phyloP scores from a whole-genome alignment of 2,797 vertebrate species.

The Holocentrus rufus region DNA sequence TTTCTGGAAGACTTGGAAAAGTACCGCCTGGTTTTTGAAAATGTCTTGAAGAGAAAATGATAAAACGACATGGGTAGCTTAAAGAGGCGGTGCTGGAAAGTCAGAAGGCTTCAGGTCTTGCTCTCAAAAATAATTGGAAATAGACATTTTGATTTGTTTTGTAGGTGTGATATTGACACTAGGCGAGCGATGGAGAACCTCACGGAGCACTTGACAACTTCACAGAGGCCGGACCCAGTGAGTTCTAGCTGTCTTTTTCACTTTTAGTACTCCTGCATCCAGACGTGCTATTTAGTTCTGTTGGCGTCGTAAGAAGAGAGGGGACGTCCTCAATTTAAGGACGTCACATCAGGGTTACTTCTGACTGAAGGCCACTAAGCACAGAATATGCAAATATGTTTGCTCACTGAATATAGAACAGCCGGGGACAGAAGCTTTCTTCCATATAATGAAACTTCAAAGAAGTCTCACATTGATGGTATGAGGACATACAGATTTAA shows the following conservation, averaged over 20 bases:
- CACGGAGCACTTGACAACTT: conserved; percentile 81
- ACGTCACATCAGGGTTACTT: conserved; percentile 23
- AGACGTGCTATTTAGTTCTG: conserved; percentile 15
- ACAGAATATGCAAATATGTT: conserved; percentile 25
- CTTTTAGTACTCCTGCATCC: not conserved
- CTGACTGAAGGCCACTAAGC: conserved; percentile 31
- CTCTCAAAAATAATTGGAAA: too few species aligned
- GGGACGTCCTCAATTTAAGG: conserved; percentile 25
- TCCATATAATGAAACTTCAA: conserved; percentile 8
- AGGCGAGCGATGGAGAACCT: conserved; percentile 87
- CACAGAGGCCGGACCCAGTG: conserved; percentile 86
- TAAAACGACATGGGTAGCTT: conserved; percentile 22
- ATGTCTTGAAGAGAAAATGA: conserved; percentile 32
- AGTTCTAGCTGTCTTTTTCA: conserved; percentile 72
- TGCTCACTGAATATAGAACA: conserved; percentile 11
- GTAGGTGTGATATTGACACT: conserved; percentile 89
- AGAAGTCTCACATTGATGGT: conserved; percentile 34
- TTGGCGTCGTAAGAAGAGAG: conserved; percentile 18
- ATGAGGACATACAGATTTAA: not conserved
- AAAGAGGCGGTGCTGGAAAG: conserved; percentile 14
- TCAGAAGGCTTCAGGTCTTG: conserved; percentile 34
- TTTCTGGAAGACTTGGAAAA: conserved; percentile 1
- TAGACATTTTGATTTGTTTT: conserved; percentile 49
- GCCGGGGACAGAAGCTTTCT: conserved; percentile 1
- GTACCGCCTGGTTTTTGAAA: conserved; percentile 29